These are phyloP conservation scores for Nerophis lumbriciformis DNA, from an alignment of 2,113 vertebrate genomes.

Conservation along the genomic window DNA sequence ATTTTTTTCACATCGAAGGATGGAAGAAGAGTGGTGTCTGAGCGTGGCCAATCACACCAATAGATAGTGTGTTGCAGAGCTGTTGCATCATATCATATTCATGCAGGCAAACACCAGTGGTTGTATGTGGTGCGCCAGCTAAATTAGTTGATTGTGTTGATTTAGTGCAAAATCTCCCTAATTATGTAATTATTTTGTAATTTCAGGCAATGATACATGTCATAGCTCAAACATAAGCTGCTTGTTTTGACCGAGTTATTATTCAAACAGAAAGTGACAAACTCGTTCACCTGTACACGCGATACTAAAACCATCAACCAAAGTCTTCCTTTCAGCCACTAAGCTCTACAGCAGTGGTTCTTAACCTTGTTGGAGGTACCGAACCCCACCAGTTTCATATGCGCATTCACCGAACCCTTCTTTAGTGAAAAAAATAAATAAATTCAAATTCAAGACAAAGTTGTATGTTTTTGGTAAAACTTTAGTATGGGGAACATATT, in stretches of 20 bases:
- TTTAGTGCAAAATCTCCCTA: slow-evolving; percentile 30
- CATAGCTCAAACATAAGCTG: slow-evolving; percentile 16
- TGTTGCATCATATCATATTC: slow-evolving; percentile 40
- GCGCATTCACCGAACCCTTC: too few species aligned
- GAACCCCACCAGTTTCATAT: too few species aligned
- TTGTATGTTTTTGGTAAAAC: too few species aligned
- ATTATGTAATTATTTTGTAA: slow-evolving; percentile 22
- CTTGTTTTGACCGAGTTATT: slow-evolving; percentile 38
- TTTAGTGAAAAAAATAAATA: too few species aligned
- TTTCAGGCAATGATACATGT: slow-evolving; percentile 24
- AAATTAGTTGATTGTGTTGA: slow-evolving; percentile 44
- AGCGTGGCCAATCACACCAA: slow-evolving; percentile 21
- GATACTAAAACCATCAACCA: slow-evolving; percentile 28
- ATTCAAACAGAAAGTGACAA: slow-evolving; percentile 35
- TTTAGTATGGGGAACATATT: too few species aligned
- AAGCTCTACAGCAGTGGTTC: neutral
- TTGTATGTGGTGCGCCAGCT: slow-evolving; percentile 34
- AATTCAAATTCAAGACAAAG: too few species aligned
- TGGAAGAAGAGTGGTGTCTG: slow-evolving; percentile 33
- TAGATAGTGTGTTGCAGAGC: slow-evolving; percentile 28
- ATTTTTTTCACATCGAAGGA: slow-evolving; percentile 18
- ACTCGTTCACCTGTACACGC: slow-evolving; percentile 46
- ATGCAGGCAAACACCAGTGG: slow-evolving; percentile 34
- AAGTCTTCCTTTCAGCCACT: neutral
- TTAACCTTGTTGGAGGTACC: too few species aligned